Conservation (phyloP, 2,797 vertebrate genomes). For the Masticophis lateralis region DNA sequence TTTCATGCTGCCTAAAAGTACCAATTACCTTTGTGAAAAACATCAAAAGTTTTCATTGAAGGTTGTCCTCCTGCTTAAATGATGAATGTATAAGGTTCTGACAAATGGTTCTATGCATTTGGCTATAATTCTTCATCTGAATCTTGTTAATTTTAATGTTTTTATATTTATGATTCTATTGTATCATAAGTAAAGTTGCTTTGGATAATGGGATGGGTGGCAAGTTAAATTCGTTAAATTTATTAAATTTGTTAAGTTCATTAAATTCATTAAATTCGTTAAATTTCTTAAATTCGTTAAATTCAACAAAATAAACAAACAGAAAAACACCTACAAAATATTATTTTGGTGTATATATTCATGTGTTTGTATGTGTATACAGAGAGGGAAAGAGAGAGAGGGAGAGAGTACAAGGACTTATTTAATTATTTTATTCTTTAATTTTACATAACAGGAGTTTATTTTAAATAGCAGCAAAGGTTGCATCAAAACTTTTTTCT, state of each 20-base stretch:
- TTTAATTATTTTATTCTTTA: background rate
- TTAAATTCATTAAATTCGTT: no score
- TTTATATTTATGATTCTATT: background rate
- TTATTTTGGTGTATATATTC: background rate
- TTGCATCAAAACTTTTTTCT: constrained; percentile 27
- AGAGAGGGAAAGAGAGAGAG: accelerated
- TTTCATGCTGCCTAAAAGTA: background rate
- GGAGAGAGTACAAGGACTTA: background rate
- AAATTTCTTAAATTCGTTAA: no score
- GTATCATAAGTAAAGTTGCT: background rate
- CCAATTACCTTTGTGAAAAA: background rate
- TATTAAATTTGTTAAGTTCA: no score
- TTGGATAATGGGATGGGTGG: background rate
- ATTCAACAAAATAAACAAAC: background rate
- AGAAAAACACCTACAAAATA: background rate
- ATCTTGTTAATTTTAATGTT: background rate
- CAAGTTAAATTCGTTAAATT: background rate
- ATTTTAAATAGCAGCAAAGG: background rate
- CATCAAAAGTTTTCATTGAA: background rate
- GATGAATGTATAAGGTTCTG: background rate
- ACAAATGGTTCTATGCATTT: background rate
- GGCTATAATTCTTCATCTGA: background rate
- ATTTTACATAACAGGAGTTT: background rate
- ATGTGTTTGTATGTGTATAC: background rate
- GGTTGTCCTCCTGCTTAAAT: background rate